phyloP scores from a whole-genome alignment of 2,797 vertebrate genomes.

The Poeciliopsis gracilis region DNA sequence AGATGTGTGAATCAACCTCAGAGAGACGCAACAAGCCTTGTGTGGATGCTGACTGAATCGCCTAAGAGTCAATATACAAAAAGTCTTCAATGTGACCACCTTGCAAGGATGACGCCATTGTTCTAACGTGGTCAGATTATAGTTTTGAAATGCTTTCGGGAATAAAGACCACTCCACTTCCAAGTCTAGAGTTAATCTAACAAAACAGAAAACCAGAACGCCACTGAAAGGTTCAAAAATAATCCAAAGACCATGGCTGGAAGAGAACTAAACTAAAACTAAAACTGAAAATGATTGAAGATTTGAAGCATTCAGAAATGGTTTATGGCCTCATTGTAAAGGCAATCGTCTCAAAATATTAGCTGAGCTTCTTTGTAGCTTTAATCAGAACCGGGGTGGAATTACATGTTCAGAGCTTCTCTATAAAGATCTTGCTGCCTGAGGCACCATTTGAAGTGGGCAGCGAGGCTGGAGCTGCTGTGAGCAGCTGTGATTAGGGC shows the following conservation, averaged over 20 bases:
- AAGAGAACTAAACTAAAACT: background rate
- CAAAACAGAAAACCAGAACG: background rate
- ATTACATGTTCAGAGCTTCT: background rate
- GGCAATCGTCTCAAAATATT: background rate
- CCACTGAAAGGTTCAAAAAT: background rate
- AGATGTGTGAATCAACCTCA: background rate
- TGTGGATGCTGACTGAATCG: background rate
- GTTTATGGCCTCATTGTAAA: background rate
- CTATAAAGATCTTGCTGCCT: background rate
- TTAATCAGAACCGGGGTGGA: background rate
- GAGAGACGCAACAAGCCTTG: background rate
- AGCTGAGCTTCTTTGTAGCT: background rate
- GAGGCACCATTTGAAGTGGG: background rate
- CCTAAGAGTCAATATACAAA: background rate
- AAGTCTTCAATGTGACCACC: background rate
- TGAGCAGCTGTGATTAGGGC: constrained; percentile 1
- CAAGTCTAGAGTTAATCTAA: background rate
- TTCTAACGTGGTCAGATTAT: background rate
- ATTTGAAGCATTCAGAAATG: background rate
- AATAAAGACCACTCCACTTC: background rate
- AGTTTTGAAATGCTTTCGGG: background rate
- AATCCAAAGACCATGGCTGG: background rate
- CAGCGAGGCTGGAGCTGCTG: background rate
- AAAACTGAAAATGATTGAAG: background rate
- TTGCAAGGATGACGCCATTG: background rate